Evolutionary conservation across 2,113 vertebrate species (phyloP).

Genomic region (Hemibagrus wyckioides): DNA sequence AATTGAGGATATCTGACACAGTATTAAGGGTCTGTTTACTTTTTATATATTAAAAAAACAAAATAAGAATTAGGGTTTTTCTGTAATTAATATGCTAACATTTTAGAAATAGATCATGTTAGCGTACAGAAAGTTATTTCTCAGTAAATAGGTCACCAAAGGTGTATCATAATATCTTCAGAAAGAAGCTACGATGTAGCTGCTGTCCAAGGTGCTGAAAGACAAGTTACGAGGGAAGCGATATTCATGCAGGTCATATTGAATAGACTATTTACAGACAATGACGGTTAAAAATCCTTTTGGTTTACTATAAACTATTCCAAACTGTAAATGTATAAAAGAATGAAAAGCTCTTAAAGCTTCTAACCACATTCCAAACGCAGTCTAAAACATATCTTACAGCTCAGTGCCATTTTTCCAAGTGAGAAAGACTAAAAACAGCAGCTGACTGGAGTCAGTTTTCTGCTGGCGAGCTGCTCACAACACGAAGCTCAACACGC

Average conservation of each 20-base stretch:
- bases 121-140: neutral
- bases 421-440: too few species aligned
- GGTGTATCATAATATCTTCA: neutral
- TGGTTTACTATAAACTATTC: neutral
- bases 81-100: neutral
- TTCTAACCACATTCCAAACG: neutral
- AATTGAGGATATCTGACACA: neutral
- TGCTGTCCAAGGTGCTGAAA: constrained; percentile 45
- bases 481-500: neutral
- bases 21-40: neutral
- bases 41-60: neutral
- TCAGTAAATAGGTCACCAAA: neutral
- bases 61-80: neutral
- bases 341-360: neutral
- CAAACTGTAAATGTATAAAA: neutral
- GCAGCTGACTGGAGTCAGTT: neutral
- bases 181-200: neutral
- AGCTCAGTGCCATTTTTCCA: neutral
- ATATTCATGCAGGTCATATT: neutral
- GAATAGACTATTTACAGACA: neutral
- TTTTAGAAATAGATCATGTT: neutral
- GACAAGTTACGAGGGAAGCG: neutral
- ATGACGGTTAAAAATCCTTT: neutral
- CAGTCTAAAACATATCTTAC: neutral
- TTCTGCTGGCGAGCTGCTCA: neutral